Percentiles rank a stretch among this genome's conserved stretches.
Conservation (phyloP, 2,888 invertebrate species). For the Junonia oenone region DNA sequence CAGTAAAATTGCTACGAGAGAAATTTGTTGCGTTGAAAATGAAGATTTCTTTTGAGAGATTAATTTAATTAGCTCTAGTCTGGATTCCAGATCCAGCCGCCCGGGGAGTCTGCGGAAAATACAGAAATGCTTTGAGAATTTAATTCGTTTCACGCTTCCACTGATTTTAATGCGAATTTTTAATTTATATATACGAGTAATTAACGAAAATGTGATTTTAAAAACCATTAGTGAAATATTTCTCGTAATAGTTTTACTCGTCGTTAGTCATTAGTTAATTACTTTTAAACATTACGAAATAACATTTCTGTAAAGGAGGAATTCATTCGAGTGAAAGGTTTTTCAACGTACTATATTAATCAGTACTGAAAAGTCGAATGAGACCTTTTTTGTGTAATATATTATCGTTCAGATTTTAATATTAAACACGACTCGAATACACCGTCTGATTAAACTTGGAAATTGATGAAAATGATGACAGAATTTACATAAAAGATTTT, state of each 20-base stretch:
- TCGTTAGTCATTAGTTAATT: background rate
- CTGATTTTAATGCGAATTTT: background rate
- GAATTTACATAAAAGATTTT: too few species aligned
- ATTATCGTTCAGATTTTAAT: background rate
- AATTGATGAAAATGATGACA: too few species aligned
- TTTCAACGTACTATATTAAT: background rate
- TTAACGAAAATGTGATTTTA: background rate
- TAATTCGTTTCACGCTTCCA: background rate
- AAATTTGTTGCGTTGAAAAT: constrained; percentile 21
- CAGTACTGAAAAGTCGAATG: too few species aligned
- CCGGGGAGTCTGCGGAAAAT: background rate
- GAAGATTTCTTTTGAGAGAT: constrained; percentile 24
- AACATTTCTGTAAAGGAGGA: background rate
- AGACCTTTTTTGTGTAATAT: background rate
- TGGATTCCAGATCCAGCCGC: background rate
- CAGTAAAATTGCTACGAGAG: constrained; percentile 4
- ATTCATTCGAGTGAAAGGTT: background rate
- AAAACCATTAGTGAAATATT: background rate
- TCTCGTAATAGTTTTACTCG: too few species aligned
- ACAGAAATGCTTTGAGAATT: background rate
- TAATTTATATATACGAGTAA: background rate
- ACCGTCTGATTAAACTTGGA: too few species aligned
- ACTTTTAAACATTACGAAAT: background rate
- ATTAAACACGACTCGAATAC: too few species aligned
- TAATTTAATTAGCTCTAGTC: constrained; percentile 20